Evolutionary conservation across 2,113 vertebrate genomes (phyloP), one percentile per base, ranked within the genome.

Genomic region (Myrmophylax atrothorax): DNA sequence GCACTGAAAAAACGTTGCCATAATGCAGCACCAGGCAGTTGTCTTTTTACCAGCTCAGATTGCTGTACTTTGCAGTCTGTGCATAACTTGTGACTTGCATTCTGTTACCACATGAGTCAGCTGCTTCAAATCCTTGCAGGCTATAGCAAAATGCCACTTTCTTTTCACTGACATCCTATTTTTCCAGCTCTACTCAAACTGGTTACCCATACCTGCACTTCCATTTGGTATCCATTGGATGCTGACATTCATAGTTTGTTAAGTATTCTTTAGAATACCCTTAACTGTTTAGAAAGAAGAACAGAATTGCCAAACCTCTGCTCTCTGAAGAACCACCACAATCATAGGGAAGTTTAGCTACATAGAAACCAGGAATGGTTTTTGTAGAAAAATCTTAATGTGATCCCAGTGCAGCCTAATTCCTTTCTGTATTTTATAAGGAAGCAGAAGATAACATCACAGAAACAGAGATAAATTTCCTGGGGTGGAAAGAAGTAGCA

Each of bases 381-480:
- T 79, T 84, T 74, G 46, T 40, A 33, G 37, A 83, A 93, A 59
- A 59, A 59, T 59, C 23, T 35, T 35, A 35, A 59, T 59, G 28
- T 66, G 18, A 59, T 64, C 94, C 28, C 79, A 62, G 35, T 68
- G 59, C 38, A 89, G 64, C 22, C 17, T 84, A 70, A 84, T 70
- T 89, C 4, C 31, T 92, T 67, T 69, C 44, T 84, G 22, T 73
- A 35, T 89, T 89, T 89, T 69, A 58, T 85, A 62, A 89, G 67
- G 31, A 91, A 94, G 66, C 35, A 53, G 77, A 91, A 87, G 80
- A 75, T 84, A 87, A 44, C 46, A 69, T 76, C 84, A 73, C n/a
- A 87, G 73, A 82, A 91, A 46, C 46, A 94, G 74, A 76, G 46
- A 69, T 20, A 90, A 69, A 85, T 94, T 83, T 96, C 63, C 47